phyloP scores from a whole-genome alignment of 1,140 invertebrate genomes.

The Bombus vancouverensis region DNA sequence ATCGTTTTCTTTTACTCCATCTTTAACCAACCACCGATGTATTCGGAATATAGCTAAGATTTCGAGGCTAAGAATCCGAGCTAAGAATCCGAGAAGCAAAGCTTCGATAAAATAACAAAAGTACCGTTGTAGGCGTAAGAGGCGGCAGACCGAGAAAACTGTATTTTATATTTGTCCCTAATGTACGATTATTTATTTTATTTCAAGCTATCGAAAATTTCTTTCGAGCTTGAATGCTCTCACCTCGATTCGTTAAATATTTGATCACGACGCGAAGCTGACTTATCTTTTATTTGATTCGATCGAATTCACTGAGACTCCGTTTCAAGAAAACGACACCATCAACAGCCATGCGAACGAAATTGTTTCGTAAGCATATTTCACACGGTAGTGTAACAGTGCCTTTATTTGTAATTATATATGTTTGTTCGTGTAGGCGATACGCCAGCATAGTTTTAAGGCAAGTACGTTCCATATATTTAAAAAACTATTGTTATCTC shows the following conservation, averaged over 20 bases:
- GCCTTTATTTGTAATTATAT: background rate
- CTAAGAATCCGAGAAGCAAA: background rate
- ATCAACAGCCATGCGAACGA: background rate
- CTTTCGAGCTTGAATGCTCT: background rate
- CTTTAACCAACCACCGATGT: background rate
- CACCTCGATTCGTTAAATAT: background rate
- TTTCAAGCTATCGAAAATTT: background rate
- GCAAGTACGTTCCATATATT: background rate
- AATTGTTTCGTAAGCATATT: slow-evolving; percentile 14
- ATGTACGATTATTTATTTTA: background rate
- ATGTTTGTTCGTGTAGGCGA: background rate
- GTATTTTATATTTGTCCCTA: background rate
- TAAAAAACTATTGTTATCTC: background rate
- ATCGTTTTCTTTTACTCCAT: background rate
- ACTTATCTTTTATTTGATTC: background rate
- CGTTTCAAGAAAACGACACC: background rate
- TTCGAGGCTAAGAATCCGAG: background rate
- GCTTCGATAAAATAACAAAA: too few relatives aligned
- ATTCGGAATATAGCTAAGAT: background rate
- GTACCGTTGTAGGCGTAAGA: background rate
- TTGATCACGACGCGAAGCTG: background rate
- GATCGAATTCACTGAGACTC: background rate
- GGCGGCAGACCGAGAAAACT: background rate
- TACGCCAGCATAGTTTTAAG: background rate
- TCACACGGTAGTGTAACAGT: background rate